phyloP scores from a whole-genome alignment of 2,888 invertebrate species.

The Hololepta plana region DNA sequence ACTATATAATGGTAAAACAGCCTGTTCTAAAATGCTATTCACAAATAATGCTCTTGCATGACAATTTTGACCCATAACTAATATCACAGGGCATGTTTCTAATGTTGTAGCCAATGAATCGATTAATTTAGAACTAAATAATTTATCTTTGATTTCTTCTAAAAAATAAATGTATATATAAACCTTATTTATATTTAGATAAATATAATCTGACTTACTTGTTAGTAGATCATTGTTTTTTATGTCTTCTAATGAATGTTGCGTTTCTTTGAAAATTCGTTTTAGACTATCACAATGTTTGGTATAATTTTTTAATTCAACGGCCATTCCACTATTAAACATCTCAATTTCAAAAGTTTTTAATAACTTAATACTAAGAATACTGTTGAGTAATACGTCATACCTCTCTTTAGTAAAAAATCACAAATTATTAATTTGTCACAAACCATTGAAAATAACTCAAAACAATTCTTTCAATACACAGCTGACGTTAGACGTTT shows the following conservation, averaged over 20 bases:
- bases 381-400: too few species aligned
- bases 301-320: constrained; percentile 23
- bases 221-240: constrained; percentile 19
- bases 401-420: too few species aligned
- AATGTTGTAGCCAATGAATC: constrained; percentile 18
- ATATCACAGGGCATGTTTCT: constrained; percentile 38
- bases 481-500: too few species aligned
- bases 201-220: too few species aligned
- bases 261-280: constrained; percentile 23
- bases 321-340: too few species aligned
- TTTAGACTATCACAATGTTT: constrained; percentile 22
- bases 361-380: too few species aligned
- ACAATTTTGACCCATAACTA: constrained; percentile 56
- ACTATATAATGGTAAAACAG: constrained; percentile 42
- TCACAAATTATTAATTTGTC: too few species aligned
- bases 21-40: constrained; percentile 49
- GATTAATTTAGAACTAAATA: constrained; percentile 18
- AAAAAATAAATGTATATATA: too few species aligned
- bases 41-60: constrained; percentile 51
- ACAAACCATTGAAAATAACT: too few species aligned
- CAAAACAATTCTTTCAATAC: too few species aligned
- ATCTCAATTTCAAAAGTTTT: too few species aligned
- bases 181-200: too few species aligned
- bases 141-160: constrained; percentile 23
- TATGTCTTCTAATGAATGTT: constrained; percentile 22